These are phyloP conservation scores for Heterodera schachtii DNA, from an alignment of 1,140 invertebrate species.

Conservation along the genomic window DNA sequence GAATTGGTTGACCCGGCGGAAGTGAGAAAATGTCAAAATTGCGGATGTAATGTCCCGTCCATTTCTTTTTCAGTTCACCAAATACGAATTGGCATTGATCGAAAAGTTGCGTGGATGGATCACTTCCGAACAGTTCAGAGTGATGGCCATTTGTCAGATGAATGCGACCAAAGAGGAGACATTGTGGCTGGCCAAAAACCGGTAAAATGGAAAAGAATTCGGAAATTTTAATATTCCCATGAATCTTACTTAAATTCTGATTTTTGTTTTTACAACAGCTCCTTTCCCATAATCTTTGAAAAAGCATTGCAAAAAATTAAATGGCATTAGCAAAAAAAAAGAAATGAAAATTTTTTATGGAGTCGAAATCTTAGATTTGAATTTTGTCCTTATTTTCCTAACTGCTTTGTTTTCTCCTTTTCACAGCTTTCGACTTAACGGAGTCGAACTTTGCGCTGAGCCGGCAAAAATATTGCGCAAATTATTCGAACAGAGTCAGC, in stretches of 20 bases:
- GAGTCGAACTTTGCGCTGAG: conserved; percentile 18
- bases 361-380: no score
- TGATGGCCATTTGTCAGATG: conserved; percentile 23
- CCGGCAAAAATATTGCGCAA: conserved; percentile 23
- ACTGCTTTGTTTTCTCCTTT: background rate
- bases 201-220: conserved; percentile 1
- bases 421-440: conserved; percentile 25
- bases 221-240: background rate
- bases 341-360: no score
- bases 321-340: no score
- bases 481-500: conserved; percentile 15
- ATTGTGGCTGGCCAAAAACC: conserved; percentile 27
- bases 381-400: no score
- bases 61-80: conserved; percentile 13
- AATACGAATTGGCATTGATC: conserved; percentile 23
- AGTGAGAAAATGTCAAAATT: background rate
- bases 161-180: conserved; percentile 16
- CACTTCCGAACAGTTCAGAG: conserved; percentile 4
- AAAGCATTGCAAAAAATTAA: no score
- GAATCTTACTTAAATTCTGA: no score
- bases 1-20: conserved; percentile 5
- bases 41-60: background rate
- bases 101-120: conserved; percentile 19
- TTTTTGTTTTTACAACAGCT: no score
- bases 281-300: background rate